These are phyloP conservation scores for Coelopa pilipes DNA, from an alignment of 2,888 invertebrate species.

Conservation along the genomic window DNA sequence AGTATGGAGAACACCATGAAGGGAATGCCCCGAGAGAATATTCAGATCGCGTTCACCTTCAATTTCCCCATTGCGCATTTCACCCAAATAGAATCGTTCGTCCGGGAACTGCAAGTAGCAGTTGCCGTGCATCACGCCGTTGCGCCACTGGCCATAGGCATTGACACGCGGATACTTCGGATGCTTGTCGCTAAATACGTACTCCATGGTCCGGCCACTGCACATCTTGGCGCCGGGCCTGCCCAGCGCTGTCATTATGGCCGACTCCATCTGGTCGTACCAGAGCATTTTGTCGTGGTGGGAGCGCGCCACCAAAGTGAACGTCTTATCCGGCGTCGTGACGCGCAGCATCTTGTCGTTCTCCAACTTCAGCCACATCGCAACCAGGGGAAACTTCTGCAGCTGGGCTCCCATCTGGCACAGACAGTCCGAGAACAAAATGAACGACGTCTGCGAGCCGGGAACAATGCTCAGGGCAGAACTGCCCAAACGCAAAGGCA, in stretches of 20 bases:
- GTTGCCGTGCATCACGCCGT: slow-evolving; percentile 84
- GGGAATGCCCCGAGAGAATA: neutral
- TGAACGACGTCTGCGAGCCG: slow-evolving; percentile 74
- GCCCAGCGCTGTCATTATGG: slow-evolving; percentile 76
- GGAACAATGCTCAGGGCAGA: slow-evolving; percentile 74
- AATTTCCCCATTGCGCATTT: slow-evolving; percentile 73
- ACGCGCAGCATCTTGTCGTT: slow-evolving; percentile 77
- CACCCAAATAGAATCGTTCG: slow-evolving; percentile 83
- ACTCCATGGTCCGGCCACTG: slow-evolving; percentile 76
- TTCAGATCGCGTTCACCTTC: slow-evolving; percentile 51
- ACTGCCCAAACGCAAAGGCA: slow-evolving; percentile 77
- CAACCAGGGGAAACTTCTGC: slow-evolving; percentile 76
- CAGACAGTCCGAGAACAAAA: slow-evolving; percentile 84
- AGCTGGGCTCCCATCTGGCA: slow-evolving; percentile 77
- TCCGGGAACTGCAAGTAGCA: slow-evolving; percentile 86
- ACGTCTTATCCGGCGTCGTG: slow-evolving; percentile 81
- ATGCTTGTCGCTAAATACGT: slow-evolving; percentile 77
- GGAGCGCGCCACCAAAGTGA: slow-evolving; percentile 73
- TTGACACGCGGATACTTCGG: slow-evolving; percentile 79
- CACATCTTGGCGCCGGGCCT: slow-evolving; percentile 73
- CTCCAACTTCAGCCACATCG: slow-evolving; percentile 83
- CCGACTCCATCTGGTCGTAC: slow-evolving; percentile 79
- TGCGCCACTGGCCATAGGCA: slow-evolving; percentile 83
- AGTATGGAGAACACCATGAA: neutral
- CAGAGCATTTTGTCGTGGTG: slow-evolving; percentile 82